Base-by-base conservation (phyloP, 2,888 invertebrate species). In the Leptinotarsa tumamoca region DNA sequence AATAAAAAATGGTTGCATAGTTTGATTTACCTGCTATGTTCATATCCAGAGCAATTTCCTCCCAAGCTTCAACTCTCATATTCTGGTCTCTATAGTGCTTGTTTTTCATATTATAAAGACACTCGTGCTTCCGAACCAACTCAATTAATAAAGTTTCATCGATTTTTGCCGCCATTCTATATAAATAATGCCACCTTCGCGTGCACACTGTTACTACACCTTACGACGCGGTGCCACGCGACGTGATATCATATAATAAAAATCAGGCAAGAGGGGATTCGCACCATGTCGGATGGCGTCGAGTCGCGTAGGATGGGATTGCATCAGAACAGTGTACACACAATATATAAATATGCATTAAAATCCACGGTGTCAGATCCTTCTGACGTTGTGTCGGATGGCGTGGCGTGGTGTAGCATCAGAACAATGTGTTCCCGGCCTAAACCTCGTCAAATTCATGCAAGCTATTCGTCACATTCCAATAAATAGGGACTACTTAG, bases 211-310 rank as follows among this genome's bases (percentile, higher is more conserved):
- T 27, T 4, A 27, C 23, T 27, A 27, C 23, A 27, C 4, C 23
- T 27, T 27, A 27, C 23, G 4, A 27, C 23, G 23, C 23, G 23
- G 23, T 27, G 23, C 23, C 23, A 27, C 23, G 23, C 15, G 67
- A 67, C 67, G 43, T 67, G 67, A 67, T 67, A 33, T 67, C 43
- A 51, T 51, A 15, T 68, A 51, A 49, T 68, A 10, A 43, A 49
- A 50, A 43, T 49, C 68, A 43, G 68, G 68, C 51, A 68, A 56
- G 68, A 50, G 21, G 18, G 68, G 68, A 68, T 68, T 68, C 51
- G 68, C 10, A 50, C 68, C 68, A 68, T 68, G 68, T 68, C 68
- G 21, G 68, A 68, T 68, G 68, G 68, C 50, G 51, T 68, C 68
- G 68, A 68, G 23, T 27, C 23, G 23, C 4, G 23, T 27, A 4